phyloP scores from a whole-genome alignment of 1,140 invertebrate genomes.

The Tyrophagus putrescentiae region DNA sequence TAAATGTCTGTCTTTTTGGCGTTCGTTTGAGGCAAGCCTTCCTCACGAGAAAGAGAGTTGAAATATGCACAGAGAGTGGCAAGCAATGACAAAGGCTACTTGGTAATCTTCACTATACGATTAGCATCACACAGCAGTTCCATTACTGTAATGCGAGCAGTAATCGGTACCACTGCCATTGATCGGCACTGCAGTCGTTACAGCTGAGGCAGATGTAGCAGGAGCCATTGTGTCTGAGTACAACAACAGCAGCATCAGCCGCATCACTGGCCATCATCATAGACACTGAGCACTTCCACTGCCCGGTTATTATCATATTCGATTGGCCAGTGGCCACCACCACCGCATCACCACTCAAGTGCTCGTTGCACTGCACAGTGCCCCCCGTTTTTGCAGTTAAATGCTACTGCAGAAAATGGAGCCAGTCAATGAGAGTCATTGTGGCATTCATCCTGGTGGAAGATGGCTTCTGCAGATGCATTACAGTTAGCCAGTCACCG shows the following conservation, averaged over 20 bases:
- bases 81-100: background rate
- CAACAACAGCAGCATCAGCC: background rate
- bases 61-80: too few relatives aligned
- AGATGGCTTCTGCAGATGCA: background rate
- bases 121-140: slow-evolving; percentile 7
- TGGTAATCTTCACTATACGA: background rate
- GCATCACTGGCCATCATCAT: background rate
- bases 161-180: slow-evolving; percentile 6
- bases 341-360: background rate
- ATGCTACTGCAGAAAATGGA: background rate
- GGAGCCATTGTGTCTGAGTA: too few relatives aligned
- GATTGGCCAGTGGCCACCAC: background rate
- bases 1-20: too few relatives aligned
- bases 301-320: slow-evolving; percentile 5
- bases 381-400: too few relatives aligned
- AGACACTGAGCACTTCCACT: background rate
- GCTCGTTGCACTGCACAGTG: too few relatives aligned
- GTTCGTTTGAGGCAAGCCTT: too few relatives aligned
- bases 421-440: background rate
- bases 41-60: too few relatives aligned
- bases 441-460: background rate
- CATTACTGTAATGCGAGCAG: background rate
- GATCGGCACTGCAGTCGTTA: background rate
- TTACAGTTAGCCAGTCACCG: background rate
- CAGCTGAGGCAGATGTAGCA: too few relatives aligned